Conservation (phyloP, 1,140 invertebrate genomes). For the Macrobrachium nipponense region DNA sequence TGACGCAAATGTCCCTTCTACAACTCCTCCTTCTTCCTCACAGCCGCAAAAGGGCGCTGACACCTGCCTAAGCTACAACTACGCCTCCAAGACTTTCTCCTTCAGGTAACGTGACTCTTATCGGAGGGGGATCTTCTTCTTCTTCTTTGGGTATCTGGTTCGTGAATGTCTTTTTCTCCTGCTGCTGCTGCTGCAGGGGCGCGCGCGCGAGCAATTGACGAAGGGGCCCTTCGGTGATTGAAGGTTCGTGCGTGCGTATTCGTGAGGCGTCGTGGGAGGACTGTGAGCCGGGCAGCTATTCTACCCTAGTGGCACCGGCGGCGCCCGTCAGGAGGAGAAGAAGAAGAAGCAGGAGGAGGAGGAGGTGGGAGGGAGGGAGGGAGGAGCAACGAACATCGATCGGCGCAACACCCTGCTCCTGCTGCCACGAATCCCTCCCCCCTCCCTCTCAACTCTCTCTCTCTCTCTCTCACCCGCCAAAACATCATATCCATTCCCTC, state of each 20-base stretch:
- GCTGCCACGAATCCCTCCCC: background rate
- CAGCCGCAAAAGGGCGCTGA: too few relatives aligned
- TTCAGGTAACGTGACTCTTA: too few relatives aligned
- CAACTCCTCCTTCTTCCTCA: too few relatives aligned
- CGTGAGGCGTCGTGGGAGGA: conserved; percentile 25
- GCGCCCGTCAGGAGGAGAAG: conserved; percentile 40
- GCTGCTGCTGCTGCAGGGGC: background rate
- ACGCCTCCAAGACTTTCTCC: too few relatives aligned
- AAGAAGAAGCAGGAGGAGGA: conserved; percentile 20
- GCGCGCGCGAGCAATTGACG: background rate
- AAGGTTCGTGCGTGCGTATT: conserved; percentile 26
- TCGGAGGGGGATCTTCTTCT: too few relatives aligned
- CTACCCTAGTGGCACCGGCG: conserved; percentile 2
- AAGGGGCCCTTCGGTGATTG: background rate
- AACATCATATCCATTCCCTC: too few relatives aligned
- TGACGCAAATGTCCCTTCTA: too few relatives aligned
- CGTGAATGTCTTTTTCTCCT: background rate
- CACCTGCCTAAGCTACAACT: too few relatives aligned
- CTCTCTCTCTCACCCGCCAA: background rate
- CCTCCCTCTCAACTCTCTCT: background rate
- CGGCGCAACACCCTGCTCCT: background rate
- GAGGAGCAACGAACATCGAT: conserved; percentile 6
- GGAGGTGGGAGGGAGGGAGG: conserved; percentile 10
- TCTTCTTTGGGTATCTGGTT: background rate
- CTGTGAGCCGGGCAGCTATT: conserved; percentile 33